Evolutionary conservation across 2,797 vertebrate genomes (phyloP).

Genomic region (Cygnus olor): DNA sequence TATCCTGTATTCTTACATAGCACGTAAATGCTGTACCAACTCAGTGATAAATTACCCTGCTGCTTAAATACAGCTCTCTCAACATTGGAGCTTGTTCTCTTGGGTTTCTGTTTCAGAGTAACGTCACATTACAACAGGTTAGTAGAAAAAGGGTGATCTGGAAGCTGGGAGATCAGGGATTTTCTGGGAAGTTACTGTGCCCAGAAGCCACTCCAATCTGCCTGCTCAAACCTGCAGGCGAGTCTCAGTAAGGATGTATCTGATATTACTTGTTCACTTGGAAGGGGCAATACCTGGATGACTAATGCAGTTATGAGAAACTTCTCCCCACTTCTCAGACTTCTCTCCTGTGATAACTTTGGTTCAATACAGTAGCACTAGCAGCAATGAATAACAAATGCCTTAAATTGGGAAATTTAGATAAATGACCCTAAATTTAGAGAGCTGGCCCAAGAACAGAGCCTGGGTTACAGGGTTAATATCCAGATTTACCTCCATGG

Average conservation of each 20-base stretch:
- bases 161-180: not conserved
- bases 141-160: not conserved
- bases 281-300: not conserved
- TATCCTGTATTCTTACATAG: not conserved
- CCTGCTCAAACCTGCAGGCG: not conserved
- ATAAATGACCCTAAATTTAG: not conserved
- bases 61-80: not conserved
- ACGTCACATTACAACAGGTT: not conserved
- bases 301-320: not conserved
- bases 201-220: not conserved
- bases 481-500: not conserved
- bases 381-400: not conserved
- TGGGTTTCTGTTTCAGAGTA: not conserved
- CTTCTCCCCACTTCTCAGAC: not conserved
- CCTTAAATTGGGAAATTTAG: not conserved
- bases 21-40: not conserved
- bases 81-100: not conserved
- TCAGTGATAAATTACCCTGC: not conserved
- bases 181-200: not conserved
- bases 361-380: not conserved
- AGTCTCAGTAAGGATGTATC: not conserved
- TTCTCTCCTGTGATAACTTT: not conserved
- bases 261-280: not conserved
- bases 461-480: not conserved
- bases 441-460: not conserved